These are phyloP conservation scores for Crotalus tigris DNA, from an alignment of 2,113 vertebrate genomes.

Conservation along the genomic window DNA sequence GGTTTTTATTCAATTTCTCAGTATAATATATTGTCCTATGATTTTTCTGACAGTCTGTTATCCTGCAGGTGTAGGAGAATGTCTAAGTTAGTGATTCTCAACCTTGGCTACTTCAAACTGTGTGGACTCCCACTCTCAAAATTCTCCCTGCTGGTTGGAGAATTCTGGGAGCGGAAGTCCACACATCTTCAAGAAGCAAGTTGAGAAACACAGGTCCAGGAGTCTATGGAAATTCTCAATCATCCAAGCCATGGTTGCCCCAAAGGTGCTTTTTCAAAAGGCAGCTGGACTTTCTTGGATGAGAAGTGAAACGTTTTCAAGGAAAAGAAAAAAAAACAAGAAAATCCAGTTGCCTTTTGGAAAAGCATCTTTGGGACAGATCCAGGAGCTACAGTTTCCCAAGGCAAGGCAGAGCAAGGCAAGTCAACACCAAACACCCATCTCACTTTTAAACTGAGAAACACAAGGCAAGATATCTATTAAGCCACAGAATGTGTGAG, in stretches of 20 bases:
- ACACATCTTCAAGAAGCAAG: neutral
- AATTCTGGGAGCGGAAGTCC: neutral
- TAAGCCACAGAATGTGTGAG: too few species aligned
- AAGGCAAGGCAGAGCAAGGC: too few species aligned
- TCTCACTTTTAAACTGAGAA: neutral
- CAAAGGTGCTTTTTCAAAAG: too few species aligned
- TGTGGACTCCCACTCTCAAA: neutral
- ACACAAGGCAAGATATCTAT: too few species aligned
- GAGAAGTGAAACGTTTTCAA: too few species aligned
- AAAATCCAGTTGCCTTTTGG: too few species aligned
- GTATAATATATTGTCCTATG: neutral
- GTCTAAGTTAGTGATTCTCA: neutral
- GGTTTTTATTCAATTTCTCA: neutral
- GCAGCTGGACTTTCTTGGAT: too few species aligned
- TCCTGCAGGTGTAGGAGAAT: neutral
- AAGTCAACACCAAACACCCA: neutral
- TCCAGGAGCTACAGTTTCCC: neutral
- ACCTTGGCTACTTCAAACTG: neutral
- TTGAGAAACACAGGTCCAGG: too few species aligned
- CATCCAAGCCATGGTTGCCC: too few species aligned
- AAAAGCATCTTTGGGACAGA: too few species aligned
- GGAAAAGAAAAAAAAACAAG: too few species aligned
- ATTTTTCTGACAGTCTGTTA: neutral
- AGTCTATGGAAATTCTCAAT: too few species aligned
- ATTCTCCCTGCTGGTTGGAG: neutral